Evolutionary conservation across 2,888 invertebrate genomes (phyloP).

Genomic region (Drosophila multiciliata): DNA sequence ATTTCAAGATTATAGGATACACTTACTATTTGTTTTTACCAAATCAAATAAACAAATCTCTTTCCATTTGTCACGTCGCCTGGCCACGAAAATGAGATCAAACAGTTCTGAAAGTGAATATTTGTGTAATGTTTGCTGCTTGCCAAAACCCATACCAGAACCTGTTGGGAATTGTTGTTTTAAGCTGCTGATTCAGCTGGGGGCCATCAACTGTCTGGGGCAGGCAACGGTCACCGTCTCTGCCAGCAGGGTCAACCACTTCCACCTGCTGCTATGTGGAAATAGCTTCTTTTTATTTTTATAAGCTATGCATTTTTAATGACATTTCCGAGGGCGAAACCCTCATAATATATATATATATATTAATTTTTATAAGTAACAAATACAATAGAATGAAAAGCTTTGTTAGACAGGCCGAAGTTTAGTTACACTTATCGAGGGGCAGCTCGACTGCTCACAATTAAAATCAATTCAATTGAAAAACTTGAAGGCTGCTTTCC

Average conservation of each 20-base stretch:
- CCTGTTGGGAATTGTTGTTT: constrained; percentile 15
- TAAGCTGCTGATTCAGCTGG: constrained; percentile 30
- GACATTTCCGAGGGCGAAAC: constrained; percentile 27
- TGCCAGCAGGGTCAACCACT: constrained; percentile 52
- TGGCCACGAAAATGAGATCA: constrained; percentile 6
- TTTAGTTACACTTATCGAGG: neutral
- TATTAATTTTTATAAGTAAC: constrained; percentile 6
- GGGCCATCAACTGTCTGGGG: constrained; percentile 33
- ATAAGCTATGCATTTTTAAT: constrained; percentile 42
- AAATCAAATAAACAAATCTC: neutral
- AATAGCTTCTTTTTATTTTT: constrained; percentile 5
- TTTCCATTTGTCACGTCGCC: neutral
- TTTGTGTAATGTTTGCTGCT: constrained; percentile 4
- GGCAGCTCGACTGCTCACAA: neutral
- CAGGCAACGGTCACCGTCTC: constrained; percentile 3
- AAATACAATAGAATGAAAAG: neutral
- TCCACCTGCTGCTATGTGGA: constrained; percentile 40
- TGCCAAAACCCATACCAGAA: constrained; percentile 24
- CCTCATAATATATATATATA: constrained; percentile 21
- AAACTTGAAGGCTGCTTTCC: neutral
- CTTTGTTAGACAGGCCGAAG: neutral
- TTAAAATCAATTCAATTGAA: neutral
- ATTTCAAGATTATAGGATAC: constrained; percentile 8
- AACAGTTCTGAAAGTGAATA: constrained; percentile 3
- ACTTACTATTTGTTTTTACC: neutral